A percentile compares a stretch with the other conserved stretches of the same genome.
phyloP scores from a whole-genome alignment of 2,113 vertebrate genomes.

The Suncus etruscus region DNA sequence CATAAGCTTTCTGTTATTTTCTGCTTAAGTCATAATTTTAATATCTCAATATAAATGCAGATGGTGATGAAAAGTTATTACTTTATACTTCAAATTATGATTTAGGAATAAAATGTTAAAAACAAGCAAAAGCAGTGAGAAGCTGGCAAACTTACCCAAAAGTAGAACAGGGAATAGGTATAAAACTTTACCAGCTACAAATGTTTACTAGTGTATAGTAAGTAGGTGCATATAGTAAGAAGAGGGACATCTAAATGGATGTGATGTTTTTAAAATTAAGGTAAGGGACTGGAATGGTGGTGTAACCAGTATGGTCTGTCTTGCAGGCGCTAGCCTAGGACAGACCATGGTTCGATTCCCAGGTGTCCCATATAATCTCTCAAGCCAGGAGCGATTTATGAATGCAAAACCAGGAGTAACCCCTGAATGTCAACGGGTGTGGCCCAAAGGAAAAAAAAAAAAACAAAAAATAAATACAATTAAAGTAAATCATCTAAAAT shows the following conservation, averaged over 20 bases:
- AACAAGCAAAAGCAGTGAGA: neutral
- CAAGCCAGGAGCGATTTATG: too few species aligned
- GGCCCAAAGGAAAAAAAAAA: too few species aligned
- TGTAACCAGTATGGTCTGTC: too few species aligned
- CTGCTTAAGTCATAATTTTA: neutral
- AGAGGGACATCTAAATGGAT: neutral
- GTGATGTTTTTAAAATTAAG: neutral
- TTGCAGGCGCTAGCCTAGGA: too few species aligned
- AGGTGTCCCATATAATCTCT: too few species aligned
- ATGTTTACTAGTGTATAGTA: neutral
- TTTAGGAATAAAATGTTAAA: neutral
- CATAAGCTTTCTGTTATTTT: slow-evolving; percentile 19
- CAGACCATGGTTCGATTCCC: too few species aligned
- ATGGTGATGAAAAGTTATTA: neutral
- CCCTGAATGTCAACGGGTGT: too few species aligned
- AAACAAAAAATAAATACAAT: neutral
- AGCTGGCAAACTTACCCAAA: slow-evolving; percentile 23
- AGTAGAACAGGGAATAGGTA: neutral
- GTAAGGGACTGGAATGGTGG: neutral
- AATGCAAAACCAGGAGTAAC: too few species aligned
- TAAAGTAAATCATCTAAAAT: neutral
- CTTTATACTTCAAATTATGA: neutral
- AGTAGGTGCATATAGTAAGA: too few species aligned
- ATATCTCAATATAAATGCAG: neutral
- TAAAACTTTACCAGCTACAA: neutral